A percentile compares a stretch with the other conserved stretches of the same genome.
These are phyloP conservation scores for Ormyrus rosae DNA, from an alignment of 2,888 invertebrate species.

Conservation along the genomic window DNA sequence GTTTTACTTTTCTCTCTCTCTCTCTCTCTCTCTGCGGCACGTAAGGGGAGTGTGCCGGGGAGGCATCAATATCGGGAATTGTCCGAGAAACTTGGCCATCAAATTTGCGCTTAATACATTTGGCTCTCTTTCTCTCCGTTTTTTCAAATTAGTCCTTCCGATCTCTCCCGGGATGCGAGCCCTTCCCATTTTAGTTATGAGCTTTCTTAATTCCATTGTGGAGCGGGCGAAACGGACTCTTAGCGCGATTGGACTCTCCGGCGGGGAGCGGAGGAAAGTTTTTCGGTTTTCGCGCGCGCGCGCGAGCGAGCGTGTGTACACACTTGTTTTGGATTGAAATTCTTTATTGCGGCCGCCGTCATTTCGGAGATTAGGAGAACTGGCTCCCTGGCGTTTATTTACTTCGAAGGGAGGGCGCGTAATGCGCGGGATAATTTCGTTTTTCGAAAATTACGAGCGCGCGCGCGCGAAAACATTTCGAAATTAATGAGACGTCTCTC, in stretches of 20 bases:
- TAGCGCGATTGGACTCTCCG: slow-evolving; percentile 29
- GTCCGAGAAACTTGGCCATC: slow-evolving; percentile 66
- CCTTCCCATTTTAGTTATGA: slow-evolving; percentile 31
- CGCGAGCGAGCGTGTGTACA: no score
- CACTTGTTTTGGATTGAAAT: slow-evolving; percentile 14
- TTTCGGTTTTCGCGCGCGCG: not conserved
- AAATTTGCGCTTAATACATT: slow-evolving; percentile 66
- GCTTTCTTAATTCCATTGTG: slow-evolving; percentile 43
- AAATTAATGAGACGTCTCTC: no score
- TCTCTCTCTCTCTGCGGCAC: slow-evolving; percentile 5
- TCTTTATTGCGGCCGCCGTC: not conserved
- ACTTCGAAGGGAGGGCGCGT: not conserved
- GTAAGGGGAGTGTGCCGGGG: not conserved
- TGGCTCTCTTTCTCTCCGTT: slow-evolving; percentile 24
- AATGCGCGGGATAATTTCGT: no score
- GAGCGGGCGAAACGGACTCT: not conserved
- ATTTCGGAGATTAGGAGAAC: not conserved
- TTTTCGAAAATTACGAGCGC: no score
- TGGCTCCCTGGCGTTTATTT: not conserved
- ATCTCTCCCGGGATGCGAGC: slow-evolving; percentile 8
- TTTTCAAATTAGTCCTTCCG: slow-evolving; percentile 42
- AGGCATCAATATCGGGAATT: slow-evolving; percentile 69
- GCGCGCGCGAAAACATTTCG: no score
- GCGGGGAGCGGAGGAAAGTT: slow-evolving; percentile 7
- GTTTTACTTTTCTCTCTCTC: slow-evolving; percentile 17